Evolutionary conservation across 2,888 invertebrate species (phyloP).

Genomic region (Phasia obesa): DNA sequence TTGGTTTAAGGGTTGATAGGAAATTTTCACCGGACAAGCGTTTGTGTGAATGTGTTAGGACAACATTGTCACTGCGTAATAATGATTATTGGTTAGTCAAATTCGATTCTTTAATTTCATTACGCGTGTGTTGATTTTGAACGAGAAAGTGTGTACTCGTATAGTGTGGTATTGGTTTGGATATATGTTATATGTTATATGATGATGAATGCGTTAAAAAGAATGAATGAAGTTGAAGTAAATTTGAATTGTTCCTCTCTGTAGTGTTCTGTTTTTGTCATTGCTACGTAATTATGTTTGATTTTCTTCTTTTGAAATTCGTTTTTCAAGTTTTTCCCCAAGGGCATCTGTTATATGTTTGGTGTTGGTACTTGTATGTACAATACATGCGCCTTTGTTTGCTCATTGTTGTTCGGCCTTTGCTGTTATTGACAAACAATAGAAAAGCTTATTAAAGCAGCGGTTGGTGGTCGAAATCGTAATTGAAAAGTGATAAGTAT

Average conservation of each 20-base stretch:
- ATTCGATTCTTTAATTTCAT: conserved; percentile 35
- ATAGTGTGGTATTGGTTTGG: not conserved
- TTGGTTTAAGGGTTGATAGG: too few species aligned
- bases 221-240: not conserved
- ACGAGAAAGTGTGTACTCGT: conserved; percentile 10
- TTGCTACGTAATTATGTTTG: conserved; percentile 49
- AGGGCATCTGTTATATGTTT: conserved; percentile 41
- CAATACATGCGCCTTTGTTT: not conserved
- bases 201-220: not conserved
- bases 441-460: conserved; percentile 40
- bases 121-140: conserved; percentile 31
- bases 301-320: conserved; percentile 45
- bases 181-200: too few species aligned
- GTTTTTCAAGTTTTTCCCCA: conserved; percentile 47
- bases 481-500: conserved; percentile 43
- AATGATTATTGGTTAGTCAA: conserved; percentile 17
- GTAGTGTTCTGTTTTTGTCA: conserved; percentile 51
- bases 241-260: conserved; percentile 26
- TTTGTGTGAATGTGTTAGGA: not conserved
- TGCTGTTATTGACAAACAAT: conserved; percentile 44
- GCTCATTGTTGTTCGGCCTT: conserved; percentile 18
- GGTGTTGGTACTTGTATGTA: not conserved
- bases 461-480: conserved; percentile 40
- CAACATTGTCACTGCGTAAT: conserved; percentile 24
- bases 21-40: not conserved